phyloP scores from a whole-genome alignment of 2,888 invertebrate genomes.

The Rhopalosiphum nymphaeae region DNA sequence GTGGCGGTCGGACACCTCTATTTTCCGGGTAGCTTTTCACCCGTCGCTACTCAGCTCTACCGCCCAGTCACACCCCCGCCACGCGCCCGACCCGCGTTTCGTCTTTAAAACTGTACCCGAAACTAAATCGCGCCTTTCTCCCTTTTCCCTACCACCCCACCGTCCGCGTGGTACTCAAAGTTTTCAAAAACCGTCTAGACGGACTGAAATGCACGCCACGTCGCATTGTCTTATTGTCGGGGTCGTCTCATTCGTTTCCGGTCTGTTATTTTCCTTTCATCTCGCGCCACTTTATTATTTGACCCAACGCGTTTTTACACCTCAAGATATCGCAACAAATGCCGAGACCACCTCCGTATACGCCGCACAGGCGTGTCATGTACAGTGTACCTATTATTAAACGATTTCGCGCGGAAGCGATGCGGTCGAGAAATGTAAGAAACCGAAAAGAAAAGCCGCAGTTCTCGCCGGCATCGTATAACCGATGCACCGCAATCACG shows the following conservation, averaged over 20 bases:
- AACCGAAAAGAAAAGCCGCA: neutral
- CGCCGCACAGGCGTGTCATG: neutral
- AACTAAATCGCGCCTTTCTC: constrained; percentile 57
- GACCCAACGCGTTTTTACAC: neutral
- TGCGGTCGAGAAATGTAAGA: neutral
- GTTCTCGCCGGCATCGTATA: neutral
- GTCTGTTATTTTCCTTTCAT: constrained; percentile 41
- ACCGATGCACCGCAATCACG: neutral
- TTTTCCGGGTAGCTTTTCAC: constrained; percentile 61
- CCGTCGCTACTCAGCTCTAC: neutral
- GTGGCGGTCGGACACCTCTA: constrained; percentile 51
- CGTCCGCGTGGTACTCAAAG: constrained; percentile 45
- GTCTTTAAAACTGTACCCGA: constrained; percentile 64
- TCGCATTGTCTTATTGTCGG: constrained; percentile 47
- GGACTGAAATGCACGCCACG: constrained; percentile 23
- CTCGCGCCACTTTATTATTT: neutral
- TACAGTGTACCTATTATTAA: no score
- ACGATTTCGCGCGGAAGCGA: neutral
- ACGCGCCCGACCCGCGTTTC: neutral
- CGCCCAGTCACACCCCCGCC: neutral
- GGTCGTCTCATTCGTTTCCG: constrained; percentile 47
- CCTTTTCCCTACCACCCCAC: neutral
- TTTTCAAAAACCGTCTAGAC: constrained; percentile 65
- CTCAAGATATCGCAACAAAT: neutral
- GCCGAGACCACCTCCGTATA: neutral